phyloP scores from a whole-genome alignment of 2,113 vertebrate species.

The Isurus oxyrinchus region DNA sequence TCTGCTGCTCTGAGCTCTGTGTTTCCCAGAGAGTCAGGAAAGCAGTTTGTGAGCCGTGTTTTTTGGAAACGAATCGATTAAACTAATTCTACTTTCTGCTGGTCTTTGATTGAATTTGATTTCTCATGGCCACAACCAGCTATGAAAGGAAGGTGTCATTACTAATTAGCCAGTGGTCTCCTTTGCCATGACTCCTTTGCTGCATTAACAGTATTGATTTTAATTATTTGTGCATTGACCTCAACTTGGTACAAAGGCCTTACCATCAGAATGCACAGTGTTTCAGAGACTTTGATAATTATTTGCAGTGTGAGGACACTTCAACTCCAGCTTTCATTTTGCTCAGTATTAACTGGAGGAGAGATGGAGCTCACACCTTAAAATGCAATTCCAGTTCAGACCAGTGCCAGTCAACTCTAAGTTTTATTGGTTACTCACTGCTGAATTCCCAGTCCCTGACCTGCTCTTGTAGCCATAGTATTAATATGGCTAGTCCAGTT shows the following conservation, averaged over 20 bases:
- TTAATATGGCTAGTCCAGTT: too few species aligned
- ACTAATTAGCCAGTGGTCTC: not conserved
- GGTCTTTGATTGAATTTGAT: not conserved
- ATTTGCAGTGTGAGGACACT: not conserved
- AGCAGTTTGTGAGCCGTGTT: not conserved
- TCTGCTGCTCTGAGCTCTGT: not conserved
- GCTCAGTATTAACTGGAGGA: not conserved
- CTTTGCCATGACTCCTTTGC: not conserved
- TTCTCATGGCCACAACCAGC: not conserved
- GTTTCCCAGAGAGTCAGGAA: not conserved
- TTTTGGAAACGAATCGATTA: not conserved
- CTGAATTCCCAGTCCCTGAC: too few species aligned
- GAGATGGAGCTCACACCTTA: not conserved
- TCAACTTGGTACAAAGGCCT: not conserved
- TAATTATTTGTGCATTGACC: not conserved
- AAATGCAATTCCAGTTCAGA: too few species aligned
- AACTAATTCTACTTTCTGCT: not conserved
- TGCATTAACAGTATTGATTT: not conserved
- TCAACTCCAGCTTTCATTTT: not conserved
- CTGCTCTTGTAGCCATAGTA: too few species aligned
- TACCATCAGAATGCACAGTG: not conserved
- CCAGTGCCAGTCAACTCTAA: too few species aligned
- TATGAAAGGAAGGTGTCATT: too few species aligned
- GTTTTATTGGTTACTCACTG: too few species aligned
- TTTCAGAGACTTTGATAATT: not conserved